Conservation (phyloP, 2,888 invertebrate species). For the Cynaeus angustus region DNA sequence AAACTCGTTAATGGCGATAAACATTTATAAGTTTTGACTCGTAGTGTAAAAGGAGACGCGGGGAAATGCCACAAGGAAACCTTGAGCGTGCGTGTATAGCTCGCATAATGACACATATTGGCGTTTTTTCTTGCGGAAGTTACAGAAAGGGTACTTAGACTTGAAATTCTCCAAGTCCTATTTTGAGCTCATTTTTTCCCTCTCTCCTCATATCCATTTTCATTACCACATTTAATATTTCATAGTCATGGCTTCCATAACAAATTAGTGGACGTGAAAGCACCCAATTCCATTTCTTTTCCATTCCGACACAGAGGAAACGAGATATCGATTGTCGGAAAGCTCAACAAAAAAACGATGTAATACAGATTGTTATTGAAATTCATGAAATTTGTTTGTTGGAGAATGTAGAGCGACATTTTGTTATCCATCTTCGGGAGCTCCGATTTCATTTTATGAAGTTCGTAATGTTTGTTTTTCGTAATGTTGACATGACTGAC, state of each 20-base stretch:
- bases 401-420: constrained; percentile 1
- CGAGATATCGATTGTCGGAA: constrained; percentile 10
- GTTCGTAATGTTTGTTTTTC: not conserved
- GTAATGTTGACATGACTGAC: too few species aligned
- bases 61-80: constrained; percentile 18
- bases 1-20: constrained; percentile 10
- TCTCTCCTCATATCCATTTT: too few species aligned
- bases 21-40: constrained; percentile 8
- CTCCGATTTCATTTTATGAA: constrained; percentile 2
- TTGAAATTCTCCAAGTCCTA: too few species aligned
- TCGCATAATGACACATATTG: constrained; percentile 4
- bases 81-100: constrained; percentile 14
- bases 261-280: too few species aligned
- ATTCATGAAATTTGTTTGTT: constrained; percentile 13
- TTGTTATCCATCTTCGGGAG: not conserved
- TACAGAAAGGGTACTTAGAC: too few species aligned
- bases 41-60: constrained; percentile 3
- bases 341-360: not conserved
- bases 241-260: too few species aligned
- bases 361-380: constrained; percentile 12
- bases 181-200: too few species aligned
- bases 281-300: not conserved
- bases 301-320: constrained; percentile 5
- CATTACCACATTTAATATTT: too few species aligned
- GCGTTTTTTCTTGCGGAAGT: too few species aligned